These are phyloP conservation scores for Zonitis immaculata DNA, from an alignment of 2,888 invertebrate species.

Conservation along the genomic window DNA sequence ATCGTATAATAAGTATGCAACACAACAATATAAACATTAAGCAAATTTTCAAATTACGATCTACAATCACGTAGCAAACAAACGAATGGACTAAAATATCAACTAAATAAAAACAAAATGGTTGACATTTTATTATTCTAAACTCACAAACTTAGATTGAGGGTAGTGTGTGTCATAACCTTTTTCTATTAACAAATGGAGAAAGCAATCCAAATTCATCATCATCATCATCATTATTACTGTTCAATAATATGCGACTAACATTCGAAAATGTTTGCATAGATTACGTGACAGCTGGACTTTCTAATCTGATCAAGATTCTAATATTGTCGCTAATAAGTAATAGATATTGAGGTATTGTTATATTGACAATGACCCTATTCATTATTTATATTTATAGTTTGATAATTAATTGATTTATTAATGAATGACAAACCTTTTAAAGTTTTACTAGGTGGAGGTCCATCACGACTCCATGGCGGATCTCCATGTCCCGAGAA, in stretches of 20 bases:
- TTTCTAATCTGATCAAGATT: constrained; percentile 18
- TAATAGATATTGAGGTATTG: no score
- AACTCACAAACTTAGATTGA: constrained; percentile 34
- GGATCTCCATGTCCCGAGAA: constrained; percentile 96
- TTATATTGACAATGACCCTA: neutral
- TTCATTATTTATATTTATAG: neutral
- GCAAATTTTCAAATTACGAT: constrained; percentile 34
- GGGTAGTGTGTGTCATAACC: constrained; percentile 36
- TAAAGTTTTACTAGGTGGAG: constrained; percentile 71
- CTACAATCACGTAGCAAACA: constrained; percentile 35
- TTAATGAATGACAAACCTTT: no score
- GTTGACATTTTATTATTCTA: constrained; percentile 38
- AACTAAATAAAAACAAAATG: constrained; percentile 38
- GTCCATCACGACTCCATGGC: constrained; percentile 85
- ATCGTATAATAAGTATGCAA: constrained; percentile 18
- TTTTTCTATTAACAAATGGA: constrained; percentile 17
- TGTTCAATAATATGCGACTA: constrained; percentile 19
- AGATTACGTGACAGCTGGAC: constrained; percentile 13
- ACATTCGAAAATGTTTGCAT: constrained; percentile 21
- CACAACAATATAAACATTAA: constrained; percentile 27
- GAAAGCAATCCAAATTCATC: constrained; percentile 24
- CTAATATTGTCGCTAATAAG: neutral
- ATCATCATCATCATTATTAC: constrained; percentile 22
- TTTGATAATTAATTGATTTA: no score
- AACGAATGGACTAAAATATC: constrained; percentile 32